These are phyloP conservation scores for Eristalis tenax DNA, from an alignment of 2,888 invertebrate species.

Conservation along the genomic window DNA sequence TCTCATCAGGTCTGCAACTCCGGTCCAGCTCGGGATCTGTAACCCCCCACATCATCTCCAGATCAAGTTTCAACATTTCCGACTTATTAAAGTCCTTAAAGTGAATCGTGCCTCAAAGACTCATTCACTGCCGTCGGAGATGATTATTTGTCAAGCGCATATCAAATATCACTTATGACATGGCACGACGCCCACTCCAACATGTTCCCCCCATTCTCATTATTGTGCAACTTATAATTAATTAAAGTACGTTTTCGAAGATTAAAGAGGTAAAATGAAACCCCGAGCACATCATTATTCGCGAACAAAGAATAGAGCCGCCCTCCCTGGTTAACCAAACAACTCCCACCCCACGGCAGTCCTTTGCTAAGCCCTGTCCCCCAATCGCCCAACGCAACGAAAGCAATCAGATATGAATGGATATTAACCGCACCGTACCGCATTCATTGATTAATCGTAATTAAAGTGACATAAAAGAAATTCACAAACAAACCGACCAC, in stretches of 20 bases:
- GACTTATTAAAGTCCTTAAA: neutral
- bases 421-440: neutral
- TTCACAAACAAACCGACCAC: constrained; percentile 29
- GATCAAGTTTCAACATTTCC: neutral
- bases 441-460: constrained; percentile 39
- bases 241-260: neutral
- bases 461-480: constrained; percentile 43
- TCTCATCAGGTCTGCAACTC: too few relatives aligned
- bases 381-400: neutral
- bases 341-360: neutral
- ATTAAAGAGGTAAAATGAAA: neutral
- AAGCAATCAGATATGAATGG: constrained; percentile 12
- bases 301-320: too few relatives aligned
- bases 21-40: too few relatives aligned
- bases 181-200: neutral
- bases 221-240: neutral
- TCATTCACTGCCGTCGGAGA: neutral
- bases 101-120: neutral
- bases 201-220: neutral
- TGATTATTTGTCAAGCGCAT: neutral
- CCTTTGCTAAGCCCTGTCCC: too few relatives aligned
- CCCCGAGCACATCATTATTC: neutral
- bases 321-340: too few relatives aligned
- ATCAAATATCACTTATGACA: neutral
- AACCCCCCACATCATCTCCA: too few relatives aligned